These are phyloP conservation scores for Nyctibius bracteatus DNA, from an alignment of 2,113 vertebrate genomes.

Conservation along the genomic window DNA sequence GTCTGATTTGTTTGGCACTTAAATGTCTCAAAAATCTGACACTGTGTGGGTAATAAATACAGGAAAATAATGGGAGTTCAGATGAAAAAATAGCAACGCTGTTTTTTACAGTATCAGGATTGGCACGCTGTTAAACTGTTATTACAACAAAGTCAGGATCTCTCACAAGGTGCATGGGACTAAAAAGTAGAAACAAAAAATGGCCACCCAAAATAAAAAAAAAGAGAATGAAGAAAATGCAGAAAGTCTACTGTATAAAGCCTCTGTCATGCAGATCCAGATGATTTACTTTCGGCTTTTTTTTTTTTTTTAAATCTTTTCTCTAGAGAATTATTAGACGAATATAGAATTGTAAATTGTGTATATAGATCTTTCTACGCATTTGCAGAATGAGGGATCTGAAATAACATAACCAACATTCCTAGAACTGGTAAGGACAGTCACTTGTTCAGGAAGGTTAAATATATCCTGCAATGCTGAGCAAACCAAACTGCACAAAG, in stretches of 20 bases:
- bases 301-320: not conserved
- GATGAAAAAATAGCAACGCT: not conserved
- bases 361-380: not conserved
- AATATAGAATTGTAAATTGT: not conserved
- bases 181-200: not conserved
- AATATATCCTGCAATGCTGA: not conserved
- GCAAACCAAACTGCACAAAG: not conserved
- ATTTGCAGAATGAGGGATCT: slow-evolving; percentile 25
- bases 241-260: not conserved
- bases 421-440: not conserved
- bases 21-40: not conserved
- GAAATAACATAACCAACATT: not conserved
- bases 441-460: not conserved
- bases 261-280: not conserved
- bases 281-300: not conserved
- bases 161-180: not conserved
- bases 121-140: not conserved
- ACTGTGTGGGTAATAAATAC: not conserved
- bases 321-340: not conserved
- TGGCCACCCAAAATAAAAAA: not conserved
- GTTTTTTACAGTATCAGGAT: not conserved
- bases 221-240: not conserved
- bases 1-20: not conserved
- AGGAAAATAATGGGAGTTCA: not conserved
- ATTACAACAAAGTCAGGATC: not conserved